phyloP scores from a whole-genome alignment of 2,113 vertebrate species.

The Sebastes schlegelii region DNA sequence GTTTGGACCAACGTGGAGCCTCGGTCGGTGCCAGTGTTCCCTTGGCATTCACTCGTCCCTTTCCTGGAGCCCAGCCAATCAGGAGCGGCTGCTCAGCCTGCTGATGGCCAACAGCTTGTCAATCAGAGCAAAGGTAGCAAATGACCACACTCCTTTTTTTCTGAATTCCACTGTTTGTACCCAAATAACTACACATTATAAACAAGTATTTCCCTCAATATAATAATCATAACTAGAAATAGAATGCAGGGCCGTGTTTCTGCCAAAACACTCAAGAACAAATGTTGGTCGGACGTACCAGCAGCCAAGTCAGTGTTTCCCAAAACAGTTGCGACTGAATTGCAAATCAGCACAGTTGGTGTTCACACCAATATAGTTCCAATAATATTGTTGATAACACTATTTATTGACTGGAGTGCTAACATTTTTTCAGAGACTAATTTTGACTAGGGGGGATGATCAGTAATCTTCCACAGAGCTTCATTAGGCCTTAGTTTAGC shows the following conservation, averaged over 20 bases:
- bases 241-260: constrained; percentile 11
- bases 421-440: constrained; percentile 29
- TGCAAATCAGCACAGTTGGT: constrained; percentile 63
- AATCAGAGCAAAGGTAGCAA: constrained; percentile 90
- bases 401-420: constrained; percentile 27
- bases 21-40: constrained; percentile 93
- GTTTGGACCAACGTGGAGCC: constrained; percentile 97
- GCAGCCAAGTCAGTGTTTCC: constrained; percentile 62
- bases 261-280: constrained; percentile 57
- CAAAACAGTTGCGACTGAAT: constrained; percentile 61
- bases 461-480: not conserved
- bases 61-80: constrained; percentile 94
- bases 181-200: not conserved
- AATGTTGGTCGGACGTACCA: constrained; percentile 35
- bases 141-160: not conserved
- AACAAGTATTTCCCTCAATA: constrained; percentile 19
- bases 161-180: not conserved
- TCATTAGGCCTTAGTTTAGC: not conserved
- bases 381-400: constrained; percentile 53
- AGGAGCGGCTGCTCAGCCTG: constrained; percentile 87
- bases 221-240: constrained; percentile 44
- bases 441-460: not conserved
- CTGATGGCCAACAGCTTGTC: constrained; percentile 90
- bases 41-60: constrained; percentile 95
- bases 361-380: constrained; percentile 56